Conservation (phyloP, 2,113 vertebrate genomes). For the Struthidea cinerea region DNA sequence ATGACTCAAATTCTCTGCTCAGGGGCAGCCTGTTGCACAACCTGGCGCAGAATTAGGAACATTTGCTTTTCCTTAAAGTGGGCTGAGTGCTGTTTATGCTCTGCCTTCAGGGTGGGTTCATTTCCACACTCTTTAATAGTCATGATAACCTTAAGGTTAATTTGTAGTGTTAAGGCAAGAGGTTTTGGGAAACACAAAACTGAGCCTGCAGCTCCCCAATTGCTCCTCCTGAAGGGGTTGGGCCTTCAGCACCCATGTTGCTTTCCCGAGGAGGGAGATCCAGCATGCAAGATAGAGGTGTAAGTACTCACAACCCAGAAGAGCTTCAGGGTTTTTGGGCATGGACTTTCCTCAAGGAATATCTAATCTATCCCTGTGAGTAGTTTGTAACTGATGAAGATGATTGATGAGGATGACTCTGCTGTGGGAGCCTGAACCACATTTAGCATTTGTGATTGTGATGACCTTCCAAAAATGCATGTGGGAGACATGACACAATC, state of each 20-base stretch:
- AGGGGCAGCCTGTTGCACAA: background rate
- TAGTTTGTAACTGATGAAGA: background rate
- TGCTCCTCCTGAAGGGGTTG: background rate
- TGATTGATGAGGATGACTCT: background rate
- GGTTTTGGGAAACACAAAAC: background rate
- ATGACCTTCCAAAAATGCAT: background rate
- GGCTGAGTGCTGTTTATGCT: background rate
- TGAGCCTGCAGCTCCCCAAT: background rate
- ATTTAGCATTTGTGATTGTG: background rate
- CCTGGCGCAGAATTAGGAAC: background rate
- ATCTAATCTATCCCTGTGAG: background rate
- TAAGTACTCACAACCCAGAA: background rate
- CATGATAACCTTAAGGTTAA: background rate
- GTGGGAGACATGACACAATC: background rate
- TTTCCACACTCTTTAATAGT: background rate
- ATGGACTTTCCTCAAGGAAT: background rate
- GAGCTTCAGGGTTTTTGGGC: background rate
- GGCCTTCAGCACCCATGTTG: background rate
- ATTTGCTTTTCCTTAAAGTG: background rate
- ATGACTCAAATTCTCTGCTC: conserved; percentile 45
- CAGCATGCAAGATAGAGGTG: background rate
- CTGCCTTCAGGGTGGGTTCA: background rate
- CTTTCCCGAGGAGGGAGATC: background rate
- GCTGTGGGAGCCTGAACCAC: background rate
- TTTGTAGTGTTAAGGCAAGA: background rate